Percentiles rank a stretch among this genome's conserved stretches.
phyloP scores from a whole-genome alignment of 2,797 vertebrate genomes.

The Trematomus bernacchii region DNA sequence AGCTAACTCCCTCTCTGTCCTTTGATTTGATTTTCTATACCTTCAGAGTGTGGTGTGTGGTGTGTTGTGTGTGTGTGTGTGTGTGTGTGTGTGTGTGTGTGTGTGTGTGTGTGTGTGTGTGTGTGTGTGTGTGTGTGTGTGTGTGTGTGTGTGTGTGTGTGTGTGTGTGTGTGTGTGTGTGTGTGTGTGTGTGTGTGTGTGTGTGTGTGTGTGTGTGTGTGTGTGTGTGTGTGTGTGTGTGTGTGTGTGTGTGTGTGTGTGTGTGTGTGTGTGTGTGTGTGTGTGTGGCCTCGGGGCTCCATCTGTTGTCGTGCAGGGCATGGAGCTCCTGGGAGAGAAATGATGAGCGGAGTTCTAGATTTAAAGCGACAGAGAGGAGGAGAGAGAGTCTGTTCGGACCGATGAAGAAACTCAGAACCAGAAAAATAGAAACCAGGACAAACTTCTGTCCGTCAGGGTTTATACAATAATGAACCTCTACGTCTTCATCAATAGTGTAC shows the following conservation, averaged over 20 bases:
- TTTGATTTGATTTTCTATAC: conserved; percentile 45
- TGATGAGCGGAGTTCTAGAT: conserved; percentile 63
- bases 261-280: conserved; percentile 21
- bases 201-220: conserved; percentile 21
- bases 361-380: conserved; percentile 67
- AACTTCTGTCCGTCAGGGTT: no score
- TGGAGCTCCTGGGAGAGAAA: conserved; percentile 62
- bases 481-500: no score
- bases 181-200: conserved; percentile 16
- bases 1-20: conserved; percentile 18
- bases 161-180: conserved; percentile 14
- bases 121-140: conserved; percentile 16
- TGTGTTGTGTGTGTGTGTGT: conserved; percentile 31
- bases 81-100: conserved; percentile 10
- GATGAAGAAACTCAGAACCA: no score
- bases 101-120: conserved; percentile 13
- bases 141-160: conserved; percentile 30
- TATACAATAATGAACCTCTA: no score
- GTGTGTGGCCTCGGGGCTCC: conserved; percentile 76
- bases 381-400: no score
- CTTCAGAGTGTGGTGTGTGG: conserved; percentile 23
- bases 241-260: conserved; percentile 15
- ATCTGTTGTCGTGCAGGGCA: conserved; percentile 80
- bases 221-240: conserved; percentile 20
- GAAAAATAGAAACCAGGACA: no score